Conservation (phyloP, 2,888 invertebrate genomes). For the Lasioglossum calceatum region DNA sequence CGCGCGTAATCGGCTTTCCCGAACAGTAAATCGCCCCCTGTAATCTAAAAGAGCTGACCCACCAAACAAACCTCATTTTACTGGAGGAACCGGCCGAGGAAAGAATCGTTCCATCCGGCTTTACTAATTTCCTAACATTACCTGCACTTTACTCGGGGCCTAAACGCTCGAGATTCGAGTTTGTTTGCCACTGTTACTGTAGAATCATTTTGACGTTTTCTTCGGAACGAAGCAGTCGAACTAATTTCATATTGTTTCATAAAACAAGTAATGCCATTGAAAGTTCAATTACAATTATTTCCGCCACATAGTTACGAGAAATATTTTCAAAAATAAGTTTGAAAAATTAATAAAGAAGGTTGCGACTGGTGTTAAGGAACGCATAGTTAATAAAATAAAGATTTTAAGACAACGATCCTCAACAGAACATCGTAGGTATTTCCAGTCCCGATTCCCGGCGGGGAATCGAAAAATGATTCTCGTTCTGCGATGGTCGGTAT, state of each 20-base stretch:
- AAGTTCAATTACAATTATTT: neutral
- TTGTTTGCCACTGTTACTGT: neutral
- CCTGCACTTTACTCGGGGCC: neutral
- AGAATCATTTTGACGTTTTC: too few species aligned
- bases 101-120: constrained; percentile 41
- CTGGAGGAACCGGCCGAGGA: constrained; percentile 16
- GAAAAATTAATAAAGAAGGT: neutral
- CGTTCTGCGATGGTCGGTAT: neutral
- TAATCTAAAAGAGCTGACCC: constrained; percentile 45
- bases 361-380: neutral
- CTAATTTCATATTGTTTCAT: too few species aligned
- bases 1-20: constrained; percentile 60
- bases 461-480: neutral
- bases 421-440: neutral
- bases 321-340: neutral
- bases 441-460: neutral
- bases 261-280: neutral
- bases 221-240: too few species aligned
- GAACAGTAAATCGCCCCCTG: constrained; percentile 52
- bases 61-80: constrained; percentile 60
- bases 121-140: constrained; percentile 38
- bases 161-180: constrained; percentile 31
- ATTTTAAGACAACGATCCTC: neutral
- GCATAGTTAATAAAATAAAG: neutral
- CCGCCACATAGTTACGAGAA: neutral